phyloP scores from a whole-genome alignment of 2,888 invertebrate genomes.

The Laothoe populi region DNA sequence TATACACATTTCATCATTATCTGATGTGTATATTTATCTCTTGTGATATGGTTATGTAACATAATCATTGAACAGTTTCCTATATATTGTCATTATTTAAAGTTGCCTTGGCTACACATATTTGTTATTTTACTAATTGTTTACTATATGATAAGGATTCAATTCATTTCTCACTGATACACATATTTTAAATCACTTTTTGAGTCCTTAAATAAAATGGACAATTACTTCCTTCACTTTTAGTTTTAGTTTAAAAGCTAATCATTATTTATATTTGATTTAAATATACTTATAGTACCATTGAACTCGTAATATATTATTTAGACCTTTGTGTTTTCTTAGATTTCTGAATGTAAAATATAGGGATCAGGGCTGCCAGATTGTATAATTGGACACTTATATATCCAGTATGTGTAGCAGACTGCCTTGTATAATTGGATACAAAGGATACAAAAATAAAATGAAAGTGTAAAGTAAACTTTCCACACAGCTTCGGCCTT shows the following conservation, averaged over 20 bases:
- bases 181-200: conserved; percentile 4
- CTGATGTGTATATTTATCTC: not conserved
- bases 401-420: no score
- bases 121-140: conserved; percentile 17
- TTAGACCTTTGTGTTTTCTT: not conserved
- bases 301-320: not conserved
- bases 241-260: not conserved
- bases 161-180: conserved; percentile 1
- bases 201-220: not conserved
- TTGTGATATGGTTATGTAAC: not conserved
- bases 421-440: no score
- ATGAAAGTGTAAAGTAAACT: no score
- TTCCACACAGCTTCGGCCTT: no score
- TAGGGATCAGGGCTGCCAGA: no score
- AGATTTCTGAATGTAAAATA: not conserved
- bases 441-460: no score
- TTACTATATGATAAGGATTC: conserved; percentile 10
- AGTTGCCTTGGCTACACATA: conserved; percentile 1
- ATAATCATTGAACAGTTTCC: not conserved
- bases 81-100: conserved; percentile 12
- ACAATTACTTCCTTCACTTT: not conserved
- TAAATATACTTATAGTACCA: not conserved
- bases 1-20: no score
- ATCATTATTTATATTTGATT: not conserved
- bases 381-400: no score